Evolutionary conservation across 92 coral and sea anemone genomes (phyloP).

Genomic region (Blastomussa wellsi): DNA sequence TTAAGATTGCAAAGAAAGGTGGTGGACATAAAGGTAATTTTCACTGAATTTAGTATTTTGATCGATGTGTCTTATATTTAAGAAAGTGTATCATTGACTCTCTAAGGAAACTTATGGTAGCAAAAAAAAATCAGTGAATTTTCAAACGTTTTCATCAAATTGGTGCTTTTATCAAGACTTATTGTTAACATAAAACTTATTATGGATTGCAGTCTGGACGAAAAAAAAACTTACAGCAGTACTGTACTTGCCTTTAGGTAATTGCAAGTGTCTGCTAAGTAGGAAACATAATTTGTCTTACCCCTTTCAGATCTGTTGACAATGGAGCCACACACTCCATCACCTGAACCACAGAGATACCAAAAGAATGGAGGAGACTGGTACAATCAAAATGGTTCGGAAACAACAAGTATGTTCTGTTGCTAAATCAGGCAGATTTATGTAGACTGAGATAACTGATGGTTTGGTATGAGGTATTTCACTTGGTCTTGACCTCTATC

Average conservation of each 20-base stretch:
- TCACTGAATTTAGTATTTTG: not conserved
- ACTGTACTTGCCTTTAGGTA: too few relatives aligned
- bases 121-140: too few relatives aligned
- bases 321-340: constrained; percentile 37
- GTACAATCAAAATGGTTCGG: constrained; percentile 45
- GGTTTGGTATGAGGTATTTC: too few relatives aligned
- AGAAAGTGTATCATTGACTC: not conserved
- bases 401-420: not conserved
- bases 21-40: constrained; percentile 37
- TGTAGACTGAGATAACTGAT: too few relatives aligned
- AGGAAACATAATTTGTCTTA: not conserved
- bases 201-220: too few relatives aligned
- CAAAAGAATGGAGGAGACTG: constrained; percentile 56
- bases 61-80: not conserved
- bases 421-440: too few relatives aligned
- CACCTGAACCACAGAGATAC: constrained; percentile 37
- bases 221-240: too few relatives aligned
- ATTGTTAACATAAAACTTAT: too few relatives aligned
- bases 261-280: not conserved
- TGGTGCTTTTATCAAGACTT: too few relatives aligned
- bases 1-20: constrained; percentile 47
- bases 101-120: too few relatives aligned
- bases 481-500: too few relatives aligned
- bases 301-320: constrained; percentile 35
- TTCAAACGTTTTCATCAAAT: too few relatives aligned